Evolutionary conservation across 2,113 vertebrate species (phyloP).

Genomic region (Silurus meridionalis): DNA sequence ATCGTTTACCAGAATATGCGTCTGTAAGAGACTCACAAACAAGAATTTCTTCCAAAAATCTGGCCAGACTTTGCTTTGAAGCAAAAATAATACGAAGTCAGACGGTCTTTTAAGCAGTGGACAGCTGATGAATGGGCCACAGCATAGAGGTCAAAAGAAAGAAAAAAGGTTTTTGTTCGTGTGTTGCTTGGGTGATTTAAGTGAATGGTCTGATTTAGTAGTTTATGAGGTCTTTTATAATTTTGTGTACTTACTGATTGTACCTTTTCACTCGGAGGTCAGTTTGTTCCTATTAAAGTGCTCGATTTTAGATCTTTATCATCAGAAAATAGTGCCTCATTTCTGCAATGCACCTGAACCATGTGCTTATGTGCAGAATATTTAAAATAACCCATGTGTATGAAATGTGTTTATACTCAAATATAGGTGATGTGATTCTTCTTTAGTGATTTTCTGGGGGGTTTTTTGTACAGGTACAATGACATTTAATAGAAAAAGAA

Average conservation of each 20-base stretch:
- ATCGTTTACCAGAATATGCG: constrained; percentile 17
- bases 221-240: neutral
- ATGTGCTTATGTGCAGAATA: neutral
- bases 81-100: neutral
- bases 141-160: neutral
- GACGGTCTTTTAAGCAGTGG: neutral
- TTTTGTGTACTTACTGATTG: neutral
- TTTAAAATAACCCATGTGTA: neutral
- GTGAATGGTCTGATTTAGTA: neutral
- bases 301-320: neutral
- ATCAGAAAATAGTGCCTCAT: neutral
- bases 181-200: neutral
- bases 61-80: neutral
- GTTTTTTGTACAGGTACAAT: neutral
- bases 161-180: neutral
- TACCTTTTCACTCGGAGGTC: neutral
- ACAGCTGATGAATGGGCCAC: neutral
- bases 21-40: constrained; percentile 11
- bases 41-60: neutral
- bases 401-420: neutral
- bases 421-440: neutral
- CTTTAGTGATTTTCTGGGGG: too few relatives aligned
- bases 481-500: neutral
- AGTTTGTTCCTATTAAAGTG: neutral
- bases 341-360: neutral